Evolutionary conservation across 2,113 vertebrate species (phyloP), one percentile per base, ranked within the genome.

Genomic region (Campylomormyrus numenius): DNA sequence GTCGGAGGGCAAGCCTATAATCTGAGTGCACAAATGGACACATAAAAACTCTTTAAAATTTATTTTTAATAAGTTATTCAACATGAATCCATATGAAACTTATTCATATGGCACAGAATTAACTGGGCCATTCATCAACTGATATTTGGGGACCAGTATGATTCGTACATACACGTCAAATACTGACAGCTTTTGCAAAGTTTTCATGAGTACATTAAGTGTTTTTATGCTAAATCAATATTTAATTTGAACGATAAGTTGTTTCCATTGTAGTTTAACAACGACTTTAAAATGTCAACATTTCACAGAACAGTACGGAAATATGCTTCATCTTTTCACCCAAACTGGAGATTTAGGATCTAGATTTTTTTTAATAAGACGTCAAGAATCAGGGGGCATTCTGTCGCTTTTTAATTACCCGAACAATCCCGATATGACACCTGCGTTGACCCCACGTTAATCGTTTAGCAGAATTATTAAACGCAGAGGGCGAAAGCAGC

Each of bases 1-100:
- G 84, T 70, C 91, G 70, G 89, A 90, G 70, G 89, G 31, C 62
- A 66, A 50, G 62, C 35, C 80, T 90, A 83, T 8, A 56, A 45
- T 66, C 77, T 77, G 62, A 62, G 48, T 62, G 1, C 5, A 70
- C 35, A 89, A 5, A 39, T 83, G 35, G 17, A 24, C n/a, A 49
- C 39, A 66, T 21, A 48, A 52, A 56, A 31, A 31, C 50, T 11
- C 50, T 6, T 11, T 24, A 31, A 5, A 27, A 35, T 19, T 80
- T n/a, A 48, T 85, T 21, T 48, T 48, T 24, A 3, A 85, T 19
- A 48, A n/a, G 35, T 42, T 88, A 11, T 58, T 88, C 17, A 24
- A 42, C 87, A 39, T 80, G 1, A 80, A 80, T 19, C n/a, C 4
- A 39, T 39, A 15, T 80, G 5, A 35, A 74, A 42, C 74, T 70